Conservation (phyloP, 2,888 invertebrate species). For the Pedicia rivosa region DNA sequence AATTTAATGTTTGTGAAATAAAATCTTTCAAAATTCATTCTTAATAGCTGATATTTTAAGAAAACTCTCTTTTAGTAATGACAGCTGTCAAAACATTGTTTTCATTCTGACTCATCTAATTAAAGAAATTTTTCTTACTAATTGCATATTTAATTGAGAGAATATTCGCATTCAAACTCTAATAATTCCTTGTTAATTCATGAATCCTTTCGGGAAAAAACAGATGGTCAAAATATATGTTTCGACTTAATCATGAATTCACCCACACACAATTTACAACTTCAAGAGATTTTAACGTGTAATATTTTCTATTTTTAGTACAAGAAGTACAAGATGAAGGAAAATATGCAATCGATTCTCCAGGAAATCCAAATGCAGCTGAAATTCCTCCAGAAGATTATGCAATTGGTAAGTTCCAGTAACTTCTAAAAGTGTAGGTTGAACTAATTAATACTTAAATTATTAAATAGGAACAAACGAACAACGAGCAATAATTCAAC, state of each 20-base stretch:
- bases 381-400: constrained; percentile 90
- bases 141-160: no score
- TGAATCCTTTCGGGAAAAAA: no score
- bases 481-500: constrained; percentile 90
- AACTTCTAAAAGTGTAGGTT: neutral
- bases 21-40: no score
- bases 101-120: neutral
- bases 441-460: neutral
- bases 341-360: constrained; percentile 90
- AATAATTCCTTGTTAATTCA: no score
- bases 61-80: neutral
- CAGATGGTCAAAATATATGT: neutral
- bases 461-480: constrained; percentile 76
- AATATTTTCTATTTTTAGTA: constrained; percentile 38
- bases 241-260: neutral
- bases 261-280: neutral
- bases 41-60: no score
- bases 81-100: neutral
- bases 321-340: constrained; percentile 93
- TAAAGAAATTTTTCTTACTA: neutral
- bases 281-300: constrained; percentile 15
- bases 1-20: no score
- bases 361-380: constrained; percentile 76
- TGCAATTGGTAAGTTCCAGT: constrained; percentile 50
- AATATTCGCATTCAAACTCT: no score